Evolutionary conservation across 2,113 vertebrate species (phyloP).

Genomic region (Zingel zingel): DNA sequence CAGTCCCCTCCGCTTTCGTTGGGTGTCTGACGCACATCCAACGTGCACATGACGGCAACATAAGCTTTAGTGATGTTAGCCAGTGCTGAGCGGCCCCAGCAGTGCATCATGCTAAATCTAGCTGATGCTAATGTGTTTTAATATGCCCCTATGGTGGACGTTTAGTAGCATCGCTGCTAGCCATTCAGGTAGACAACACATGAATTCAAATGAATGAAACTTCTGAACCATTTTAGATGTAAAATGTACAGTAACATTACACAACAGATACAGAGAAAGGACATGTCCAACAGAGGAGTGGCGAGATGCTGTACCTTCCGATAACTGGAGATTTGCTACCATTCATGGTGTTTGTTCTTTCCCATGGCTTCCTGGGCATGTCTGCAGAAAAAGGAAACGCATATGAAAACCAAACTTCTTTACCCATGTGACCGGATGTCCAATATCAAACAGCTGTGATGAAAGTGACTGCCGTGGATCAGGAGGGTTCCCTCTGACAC

Average conservation of each 20-base stretch:
- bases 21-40: slow-evolving; percentile 1
- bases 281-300: not conserved
- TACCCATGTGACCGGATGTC: too few relatives aligned
- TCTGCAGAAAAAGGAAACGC: slow-evolving; percentile 81
- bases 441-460: too few relatives aligned
- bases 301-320: slow-evolving; percentile 89
- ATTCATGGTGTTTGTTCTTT: slow-evolving; percentile 96
- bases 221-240: not conserved
- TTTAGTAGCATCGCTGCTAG: slow-evolving; percentile 17
- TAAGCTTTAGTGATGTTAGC: slow-evolving; percentile 76
- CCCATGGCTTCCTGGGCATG: slow-evolving; percentile 98
- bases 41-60: slow-evolving; percentile 33
- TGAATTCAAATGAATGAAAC: not conserved
- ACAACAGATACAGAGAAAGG: not conserved
- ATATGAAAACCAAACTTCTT: not conserved
- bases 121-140: slow-evolving; percentile 31
- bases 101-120: slow-evolving; percentile 69
- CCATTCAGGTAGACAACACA: slow-evolving; percentile 1
- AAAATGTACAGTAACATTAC: not conserved
- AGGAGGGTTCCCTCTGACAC: slow-evolving; percentile 43
- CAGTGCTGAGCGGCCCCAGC: slow-evolving; percentile 27
- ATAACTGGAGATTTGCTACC: slow-evolving; percentile 99
- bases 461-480: too few relatives aligned
- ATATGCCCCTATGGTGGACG: not conserved
- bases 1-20: slow-evolving; percentile 2